phyloP scores from a whole-genome alignment of 2,888 invertebrate species.

The Agrochola macilenta region DNA sequence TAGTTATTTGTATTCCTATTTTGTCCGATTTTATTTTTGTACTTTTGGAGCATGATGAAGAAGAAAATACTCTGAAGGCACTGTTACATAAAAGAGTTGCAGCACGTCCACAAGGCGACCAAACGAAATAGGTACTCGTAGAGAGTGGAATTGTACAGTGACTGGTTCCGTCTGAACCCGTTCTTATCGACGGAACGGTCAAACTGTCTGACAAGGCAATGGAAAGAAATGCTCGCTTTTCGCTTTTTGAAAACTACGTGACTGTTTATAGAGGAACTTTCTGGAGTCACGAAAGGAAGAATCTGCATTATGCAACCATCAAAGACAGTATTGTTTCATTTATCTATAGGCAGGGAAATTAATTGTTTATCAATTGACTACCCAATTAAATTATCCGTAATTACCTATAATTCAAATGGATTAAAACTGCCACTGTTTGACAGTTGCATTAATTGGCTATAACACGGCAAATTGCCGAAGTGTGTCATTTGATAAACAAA shows the following conservation, averaged over 20 bases:
- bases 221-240: slow-evolving; percentile 25
- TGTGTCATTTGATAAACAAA: neutral
- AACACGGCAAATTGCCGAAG: neutral
- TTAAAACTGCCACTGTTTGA: neutral
- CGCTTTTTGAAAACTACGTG: neutral
- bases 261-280: slow-evolving; percentile 3
- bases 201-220: slow-evolving; percentile 17
- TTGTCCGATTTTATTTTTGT: neutral
- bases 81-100: neutral
- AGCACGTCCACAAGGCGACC: neutral
- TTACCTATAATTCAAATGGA: neutral
- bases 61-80: neutral
- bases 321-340: neutral
- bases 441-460: too few species aligned
- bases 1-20: neutral
- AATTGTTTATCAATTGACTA: neutral
- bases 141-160: neutral
- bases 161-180: slow-evolving; percentile 6
- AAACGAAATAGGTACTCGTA: neutral
- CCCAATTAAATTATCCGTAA: neutral
- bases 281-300: neutral
- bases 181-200: slow-evolving; percentile 23
- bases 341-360: too few species aligned
- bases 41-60: neutral
- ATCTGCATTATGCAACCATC: neutral